phyloP scores from a whole-genome alignment of 2,888 invertebrate species.

The Synergus umbraculus region DNA sequence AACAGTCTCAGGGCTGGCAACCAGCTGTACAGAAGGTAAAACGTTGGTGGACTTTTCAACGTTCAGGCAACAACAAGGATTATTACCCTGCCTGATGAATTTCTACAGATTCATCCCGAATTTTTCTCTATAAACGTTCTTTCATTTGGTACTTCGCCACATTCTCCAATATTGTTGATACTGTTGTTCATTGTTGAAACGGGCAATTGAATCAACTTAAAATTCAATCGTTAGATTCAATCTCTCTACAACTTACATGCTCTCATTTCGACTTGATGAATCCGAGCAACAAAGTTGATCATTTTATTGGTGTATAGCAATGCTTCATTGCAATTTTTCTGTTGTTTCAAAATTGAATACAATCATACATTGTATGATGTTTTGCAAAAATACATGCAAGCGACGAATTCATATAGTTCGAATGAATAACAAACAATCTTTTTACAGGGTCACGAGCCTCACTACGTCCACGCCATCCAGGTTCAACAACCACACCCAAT shows the following conservation, averaged over 20 bases:
- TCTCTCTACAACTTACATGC: background rate
- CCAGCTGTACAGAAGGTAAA: conserved; percentile 28
- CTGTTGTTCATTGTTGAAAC: background rate
- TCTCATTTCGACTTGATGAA: background rate
- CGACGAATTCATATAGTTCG: background rate
- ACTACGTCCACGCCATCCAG: conserved; percentile 66
- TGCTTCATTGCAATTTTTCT: too few relatives aligned
- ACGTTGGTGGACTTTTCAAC: background rate
- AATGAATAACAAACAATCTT: background rate
- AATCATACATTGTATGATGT: too few relatives aligned
- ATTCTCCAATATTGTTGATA: too few relatives aligned
- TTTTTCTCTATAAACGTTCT: background rate
- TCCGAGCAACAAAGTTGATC: background rate
- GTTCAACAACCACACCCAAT: conserved; percentile 70
- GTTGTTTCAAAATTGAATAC: too few relatives aligned
- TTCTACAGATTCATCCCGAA: background rate
- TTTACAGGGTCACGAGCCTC: conserved; percentile 56
- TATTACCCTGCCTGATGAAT: background rate
- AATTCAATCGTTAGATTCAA: too few relatives aligned
- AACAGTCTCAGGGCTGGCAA: conserved; percentile 43
- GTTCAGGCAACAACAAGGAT: conserved; percentile 3
- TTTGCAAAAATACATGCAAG: too few relatives aligned
- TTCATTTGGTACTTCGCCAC: too few relatives aligned
- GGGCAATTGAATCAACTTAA: background rate
- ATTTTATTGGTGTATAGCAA: too few relatives aligned